These are phyloP conservation scores for Apis florea DNA, from an alignment of 1,140 invertebrate species.

Conservation along the genomic window DNA sequence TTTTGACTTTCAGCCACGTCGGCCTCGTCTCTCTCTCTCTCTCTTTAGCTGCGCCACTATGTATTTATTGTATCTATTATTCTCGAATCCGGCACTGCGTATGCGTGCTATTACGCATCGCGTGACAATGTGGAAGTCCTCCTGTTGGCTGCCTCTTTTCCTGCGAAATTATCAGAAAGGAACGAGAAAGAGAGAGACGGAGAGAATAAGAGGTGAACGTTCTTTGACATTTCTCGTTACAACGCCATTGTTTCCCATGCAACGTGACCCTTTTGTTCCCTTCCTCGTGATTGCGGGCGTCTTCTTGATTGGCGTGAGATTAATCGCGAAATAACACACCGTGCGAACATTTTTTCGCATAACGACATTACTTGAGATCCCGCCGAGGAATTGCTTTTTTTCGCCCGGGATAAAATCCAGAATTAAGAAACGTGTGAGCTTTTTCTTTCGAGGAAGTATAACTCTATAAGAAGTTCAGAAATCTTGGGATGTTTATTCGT, in stretches of 20 bases:
- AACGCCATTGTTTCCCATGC: not conserved
- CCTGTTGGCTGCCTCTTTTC: not conserved
- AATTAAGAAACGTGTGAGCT: not conserved
- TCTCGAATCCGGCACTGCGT: constrained; percentile 19
- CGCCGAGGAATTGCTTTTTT: not conserved
- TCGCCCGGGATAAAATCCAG: not conserved
- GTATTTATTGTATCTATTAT: constrained; percentile 50
- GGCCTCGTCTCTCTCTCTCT: constrained; percentile 21
- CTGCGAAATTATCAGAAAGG: constrained; percentile 4
- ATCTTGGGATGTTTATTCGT: too few relatives aligned
- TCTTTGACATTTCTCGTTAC: constrained; percentile 34
- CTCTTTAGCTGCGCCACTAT: constrained; percentile 9
- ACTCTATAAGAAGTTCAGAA: too few relatives aligned
- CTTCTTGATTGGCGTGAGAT: constrained; percentile 25
- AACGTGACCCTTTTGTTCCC: not conserved
- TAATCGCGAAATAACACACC: constrained; percentile 1
- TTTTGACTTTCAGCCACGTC: constrained; percentile 57
- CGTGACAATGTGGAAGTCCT: constrained; percentile 32
- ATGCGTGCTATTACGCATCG: constrained; percentile 45
- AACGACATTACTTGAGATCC: not conserved
- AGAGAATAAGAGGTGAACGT: not conserved
- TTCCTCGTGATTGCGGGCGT: not conserved
- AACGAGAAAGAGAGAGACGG: constrained; percentile 13
- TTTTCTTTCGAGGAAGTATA: not conserved
- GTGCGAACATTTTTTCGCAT: constrained; percentile 3